Evolutionary conservation across 2,888 invertebrate genomes (phyloP).

Genomic region (Drosophila seclusa): DNA sequence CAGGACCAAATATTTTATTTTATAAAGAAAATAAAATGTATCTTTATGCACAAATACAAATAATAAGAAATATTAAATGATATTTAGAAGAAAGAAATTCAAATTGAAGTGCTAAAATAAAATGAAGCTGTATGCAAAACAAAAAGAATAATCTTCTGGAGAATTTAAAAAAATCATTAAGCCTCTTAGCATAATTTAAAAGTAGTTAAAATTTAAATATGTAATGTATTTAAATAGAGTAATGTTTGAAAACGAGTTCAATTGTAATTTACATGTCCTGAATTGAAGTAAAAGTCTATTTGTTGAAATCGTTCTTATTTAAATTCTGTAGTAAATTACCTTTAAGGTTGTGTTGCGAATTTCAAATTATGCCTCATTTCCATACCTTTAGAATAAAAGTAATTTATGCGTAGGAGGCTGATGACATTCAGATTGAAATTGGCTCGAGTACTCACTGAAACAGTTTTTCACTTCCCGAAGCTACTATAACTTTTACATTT

Average conservation of each 20-base stretch:
- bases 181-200: neutral
- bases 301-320: neutral
- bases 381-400: neutral
- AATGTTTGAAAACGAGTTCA: neutral
- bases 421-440: slow-evolving; percentile 9
- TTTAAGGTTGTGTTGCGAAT: neutral
- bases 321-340: neutral
- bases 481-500: neutral
- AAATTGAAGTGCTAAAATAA: too few species aligned
- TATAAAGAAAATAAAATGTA: too few species aligned
- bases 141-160: neutral
- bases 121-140: neutral
- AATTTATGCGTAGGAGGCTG: neutral
- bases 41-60: neutral
- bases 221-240: too few species aligned
- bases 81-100: neutral
- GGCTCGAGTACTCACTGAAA: neutral
- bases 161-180: neutral
- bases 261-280: neutral
- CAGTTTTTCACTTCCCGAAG: neutral
- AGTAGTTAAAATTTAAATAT: neutral
- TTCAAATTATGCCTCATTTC: neutral
- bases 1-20: too few species aligned
- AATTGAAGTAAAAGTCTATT: neutral
- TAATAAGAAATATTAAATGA: neutral